These are phyloP conservation scores for Tenebrio molitor DNA, from an alignment of 1,140 invertebrate species.

Conservation along the genomic window DNA sequence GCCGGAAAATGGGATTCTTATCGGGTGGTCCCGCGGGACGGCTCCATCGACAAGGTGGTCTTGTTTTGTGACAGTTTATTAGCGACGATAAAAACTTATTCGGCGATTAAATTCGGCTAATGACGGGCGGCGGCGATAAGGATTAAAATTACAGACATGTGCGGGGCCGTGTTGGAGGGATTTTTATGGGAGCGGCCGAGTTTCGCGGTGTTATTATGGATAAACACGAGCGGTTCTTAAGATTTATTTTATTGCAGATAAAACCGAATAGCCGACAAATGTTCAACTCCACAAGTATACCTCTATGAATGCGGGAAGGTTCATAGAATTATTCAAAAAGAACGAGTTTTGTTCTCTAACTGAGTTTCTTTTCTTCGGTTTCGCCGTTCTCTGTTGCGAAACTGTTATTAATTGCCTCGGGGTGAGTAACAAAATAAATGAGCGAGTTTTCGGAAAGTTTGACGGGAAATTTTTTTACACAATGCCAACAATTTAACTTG, in stretches of 20 bases:
- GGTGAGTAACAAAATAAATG: no score
- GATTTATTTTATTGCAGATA: slow-evolving; percentile 7
- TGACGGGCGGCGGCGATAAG: neutral
- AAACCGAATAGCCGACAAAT: neutral
- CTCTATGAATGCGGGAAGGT: neutral
- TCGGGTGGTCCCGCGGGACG: neutral
- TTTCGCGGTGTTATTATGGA: neutral
- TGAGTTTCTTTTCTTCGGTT: no score
- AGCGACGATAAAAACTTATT: slow-evolving; percentile 1
- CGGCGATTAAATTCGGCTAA: slow-evolving; percentile 10
- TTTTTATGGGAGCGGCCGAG: neutral
- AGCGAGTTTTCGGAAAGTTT: no score
- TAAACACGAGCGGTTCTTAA: neutral
- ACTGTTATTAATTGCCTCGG: no score
- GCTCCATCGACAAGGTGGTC: neutral
- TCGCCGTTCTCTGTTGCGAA: no score
- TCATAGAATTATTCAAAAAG: no score
- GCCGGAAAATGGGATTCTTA: neutral
- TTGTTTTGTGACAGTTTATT: slow-evolving; percentile 5
- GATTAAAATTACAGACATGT: slow-evolving; percentile 13
- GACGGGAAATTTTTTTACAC: no score
- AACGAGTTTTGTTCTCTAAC: no score
- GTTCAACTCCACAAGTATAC: neutral
- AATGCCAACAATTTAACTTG: no score
- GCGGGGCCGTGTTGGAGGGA: neutral